Base-by-base conservation (phyloP, 2,113 vertebrate species). In the Jacana jacana region DNA sequence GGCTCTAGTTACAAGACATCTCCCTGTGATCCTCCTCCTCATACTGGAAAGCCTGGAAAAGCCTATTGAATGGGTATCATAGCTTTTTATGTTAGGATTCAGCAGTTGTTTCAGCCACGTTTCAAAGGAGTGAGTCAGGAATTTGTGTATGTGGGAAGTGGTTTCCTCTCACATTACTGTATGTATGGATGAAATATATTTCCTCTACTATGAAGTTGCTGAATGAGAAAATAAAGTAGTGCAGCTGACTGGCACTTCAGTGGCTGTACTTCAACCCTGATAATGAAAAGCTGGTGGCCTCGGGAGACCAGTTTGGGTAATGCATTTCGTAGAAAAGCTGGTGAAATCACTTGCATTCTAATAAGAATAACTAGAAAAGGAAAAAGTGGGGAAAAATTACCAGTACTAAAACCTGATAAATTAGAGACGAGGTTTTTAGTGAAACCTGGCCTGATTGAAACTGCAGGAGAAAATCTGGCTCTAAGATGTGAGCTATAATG, bases 101-200 rank as follows among this genome's bases (percentile, higher is more conserved):
- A 87, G 90, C 81, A 86, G 73, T 94, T 96, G 81, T 79, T 96
- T 92, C 81, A 95, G 88, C 88, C 81, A 69, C 83, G 1, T 95
- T 89, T 70, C 46, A 95, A 96, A 95, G 75, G 86, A 96, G 85
- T 96, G 93, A 96, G 86, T 97, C 95, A 95, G 86, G 88, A 92
- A 79, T 88, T 91, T 90, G 93, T 95, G 57, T 87, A 95, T 92
- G 96, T 96, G 95, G 95, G 96, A 96, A 96, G 93, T 72, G 58
- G 83, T 95, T 97, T 96, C 92, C 86, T 94, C 91, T 96, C 92
- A 88, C 93, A 95, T 93, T 95, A 48, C 78, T 79, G 81, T 66
- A 89, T 51, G 70, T 49, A 92, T 72, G 81, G 70, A 86, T 91
- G 83, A 94, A 93, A 61, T 93, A 79, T 30, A 91, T 96, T 94